Base-by-base conservation (phyloP, 2,888 invertebrate species). In the Anoplius nigerrimus region DNA sequence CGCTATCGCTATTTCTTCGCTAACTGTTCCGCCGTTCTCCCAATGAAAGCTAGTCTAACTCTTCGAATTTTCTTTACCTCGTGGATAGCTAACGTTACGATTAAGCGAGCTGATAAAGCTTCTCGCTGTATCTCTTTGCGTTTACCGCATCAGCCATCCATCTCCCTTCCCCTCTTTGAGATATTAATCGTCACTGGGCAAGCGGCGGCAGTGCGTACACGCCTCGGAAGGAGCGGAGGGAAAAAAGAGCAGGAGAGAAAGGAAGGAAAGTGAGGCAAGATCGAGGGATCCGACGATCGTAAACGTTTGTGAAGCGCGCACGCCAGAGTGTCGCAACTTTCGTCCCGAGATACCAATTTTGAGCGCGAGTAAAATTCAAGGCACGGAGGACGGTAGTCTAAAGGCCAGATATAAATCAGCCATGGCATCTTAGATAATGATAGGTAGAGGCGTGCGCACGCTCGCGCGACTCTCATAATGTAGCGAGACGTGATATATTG, bases 351-450 rank as follows among this genome's bases (percentile, higher is more conserved):
- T 67, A 69, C 67, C 58, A 60, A 69, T 70, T 64, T 70, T 65
- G 58, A 5, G 27, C 27, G 27, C 27, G 34, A 8, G 48, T 57
- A 62, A 52, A 69, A 18, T 62, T 56, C 62, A 66, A 16, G 16
- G 48, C 46, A 43, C 51, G 58, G 46, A 55, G 22, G 68, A 62
- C 76, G 72, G 71, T 73, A 69, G 68, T 72, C 63, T 48, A 75
- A 74, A 78, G 76, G 76, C 69, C 65, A 63, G 57, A 69, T 76
- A 83, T 82, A 82, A 82, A 82, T 80, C 81, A 78, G 67, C 56
- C 70, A 56, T 75, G 76, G 74, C 74, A 74, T 77, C 78, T 78
- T 72, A 76, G 80, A 82, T 82, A 82, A 82, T 79, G 77, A 82
- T 81, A 81, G 74, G 59, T 70, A 67, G n/a, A n/a, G n/a, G n/a